phyloP scores from a whole-genome alignment of 2,888 invertebrate species.

The Rhagium mordax region DNA sequence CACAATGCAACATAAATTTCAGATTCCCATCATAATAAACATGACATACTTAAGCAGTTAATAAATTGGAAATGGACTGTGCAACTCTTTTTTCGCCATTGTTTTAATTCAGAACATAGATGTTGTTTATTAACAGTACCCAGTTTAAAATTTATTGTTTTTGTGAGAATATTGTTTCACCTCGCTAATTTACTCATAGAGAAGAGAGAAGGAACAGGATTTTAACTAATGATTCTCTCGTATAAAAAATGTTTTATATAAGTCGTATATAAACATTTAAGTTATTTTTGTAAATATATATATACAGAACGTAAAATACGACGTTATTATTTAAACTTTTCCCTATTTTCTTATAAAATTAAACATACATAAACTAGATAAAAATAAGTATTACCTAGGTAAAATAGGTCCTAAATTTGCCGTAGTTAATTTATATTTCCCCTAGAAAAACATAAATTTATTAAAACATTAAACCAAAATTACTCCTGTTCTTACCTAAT shows the following conservation, averaged over 20 bases:
- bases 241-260: slow-evolving; percentile 8
- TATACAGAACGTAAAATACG: slow-evolving; percentile 16
- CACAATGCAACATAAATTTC: not conserved
- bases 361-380: slow-evolving; percentile 2
- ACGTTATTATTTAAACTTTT: slow-evolving; percentile 9
- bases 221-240: not conserved
- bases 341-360: slow-evolving; percentile 3
- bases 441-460: not conserved
- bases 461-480: not conserved
- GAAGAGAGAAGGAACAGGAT: not conserved
- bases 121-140: not conserved
- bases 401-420: not conserved
- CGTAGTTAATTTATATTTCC: not conserved
- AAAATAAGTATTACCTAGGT: slow-evolving; percentile 5
- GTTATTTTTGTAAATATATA: slow-evolving; percentile 14
- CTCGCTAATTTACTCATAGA: not conserved
- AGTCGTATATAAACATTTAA: not conserved
- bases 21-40: not conserved
- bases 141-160: not conserved
- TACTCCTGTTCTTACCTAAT: not conserved
- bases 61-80: not conserved
- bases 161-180: not conserved
- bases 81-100: not conserved
- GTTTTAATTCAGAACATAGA: slow-evolving; percentile 4
- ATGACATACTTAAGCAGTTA: not conserved